These are phyloP conservation scores for Melieria picta DNA, from an alignment of 2,888 invertebrate species.

Conservation along the genomic window DNA sequence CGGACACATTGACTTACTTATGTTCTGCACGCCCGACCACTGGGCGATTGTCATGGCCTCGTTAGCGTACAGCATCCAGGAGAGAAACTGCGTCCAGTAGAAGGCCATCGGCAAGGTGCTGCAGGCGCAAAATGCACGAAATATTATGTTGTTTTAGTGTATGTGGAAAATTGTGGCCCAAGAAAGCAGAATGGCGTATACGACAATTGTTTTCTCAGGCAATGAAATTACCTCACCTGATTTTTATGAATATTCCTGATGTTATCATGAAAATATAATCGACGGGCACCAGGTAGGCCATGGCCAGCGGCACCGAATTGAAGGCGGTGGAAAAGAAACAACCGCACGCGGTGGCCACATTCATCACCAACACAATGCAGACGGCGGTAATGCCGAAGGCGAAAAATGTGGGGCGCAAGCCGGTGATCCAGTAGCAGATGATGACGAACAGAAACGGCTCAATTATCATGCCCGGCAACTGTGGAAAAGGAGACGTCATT, in stretches of 20 bases:
- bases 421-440: constrained; percentile 88
- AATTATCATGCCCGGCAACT: constrained; percentile 86
- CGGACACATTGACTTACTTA: constrained; percentile 52
- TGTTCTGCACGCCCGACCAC: constrained; percentile 76
- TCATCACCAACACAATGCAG: constrained; percentile 80
- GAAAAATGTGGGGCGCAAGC: constrained; percentile 74
- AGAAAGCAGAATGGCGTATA: not conserved
- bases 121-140: too few species aligned
- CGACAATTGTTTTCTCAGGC: constrained; percentile 3
- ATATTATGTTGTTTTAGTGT: too few species aligned
- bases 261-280: constrained; percentile 89
- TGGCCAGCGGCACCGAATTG: constrained; percentile 80
- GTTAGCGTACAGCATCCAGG: constrained; percentile 88
- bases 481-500: constrained; percentile 29
- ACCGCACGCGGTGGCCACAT: constrained; percentile 90
- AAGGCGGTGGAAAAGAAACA: constrained; percentile 87
- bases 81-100: constrained; percentile 81
- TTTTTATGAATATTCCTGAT: constrained; percentile 84
- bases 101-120: constrained; percentile 78
- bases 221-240: constrained; percentile 71
- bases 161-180: not conserved
- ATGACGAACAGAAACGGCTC: constrained; percentile 85
- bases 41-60: constrained; percentile 85
- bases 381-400: constrained; percentile 78
- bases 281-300: constrained; percentile 86